Percentiles rank a stretch among this genome's conserved stretches.
phyloP scores from a whole-genome alignment of 2,888 invertebrate species.

The Baronia brevicornis region DNA sequence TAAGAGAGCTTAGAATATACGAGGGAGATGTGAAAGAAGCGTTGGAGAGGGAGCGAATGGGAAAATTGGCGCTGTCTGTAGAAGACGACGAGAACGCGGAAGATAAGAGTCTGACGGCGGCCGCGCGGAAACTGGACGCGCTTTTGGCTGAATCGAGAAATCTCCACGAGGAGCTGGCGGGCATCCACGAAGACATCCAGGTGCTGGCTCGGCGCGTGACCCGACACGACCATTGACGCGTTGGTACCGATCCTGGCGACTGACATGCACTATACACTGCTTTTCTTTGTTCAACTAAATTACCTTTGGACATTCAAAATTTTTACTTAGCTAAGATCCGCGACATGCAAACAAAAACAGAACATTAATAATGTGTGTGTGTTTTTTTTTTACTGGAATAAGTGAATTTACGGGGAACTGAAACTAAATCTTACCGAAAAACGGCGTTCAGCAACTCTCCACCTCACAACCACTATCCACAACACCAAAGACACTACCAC shows the following conservation, averaged over 20 bases:
- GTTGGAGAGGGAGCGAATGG: conserved; percentile 56
- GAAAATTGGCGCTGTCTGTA: conserved; percentile 57
- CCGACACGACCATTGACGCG: conserved; percentile 57
- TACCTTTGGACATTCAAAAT: too few species aligned
- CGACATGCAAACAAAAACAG: too few species aligned
- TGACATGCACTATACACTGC: conserved; percentile 23
- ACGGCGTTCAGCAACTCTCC: too few species aligned
- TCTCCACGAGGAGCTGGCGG: conserved; percentile 63
- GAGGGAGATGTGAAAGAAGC: conserved; percentile 42
- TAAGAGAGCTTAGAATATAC: conserved; percentile 37
- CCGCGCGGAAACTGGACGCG: conserved; percentile 56
- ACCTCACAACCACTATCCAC: too few species aligned
- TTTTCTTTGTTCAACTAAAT: conserved; percentile 8
- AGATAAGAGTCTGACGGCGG: conserved; percentile 43
- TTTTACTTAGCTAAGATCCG: too few species aligned
- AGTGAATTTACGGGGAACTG: too few species aligned
- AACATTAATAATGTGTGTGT: too few species aligned
- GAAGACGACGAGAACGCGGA: conserved; percentile 52
- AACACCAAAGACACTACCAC: too few species aligned
- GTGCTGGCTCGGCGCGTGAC: conserved; percentile 67
- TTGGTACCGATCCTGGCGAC: conserved; percentile 49
- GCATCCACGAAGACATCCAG: conserved; percentile 70
- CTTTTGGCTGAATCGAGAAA: conserved; percentile 62
- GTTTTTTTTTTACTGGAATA: too few species aligned
- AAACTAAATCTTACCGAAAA: too few species aligned